These are phyloP conservation scores for Megaustenia siamemsis DNA, from an alignment of 2,888 invertebrate species.

Conservation along the genomic window DNA sequence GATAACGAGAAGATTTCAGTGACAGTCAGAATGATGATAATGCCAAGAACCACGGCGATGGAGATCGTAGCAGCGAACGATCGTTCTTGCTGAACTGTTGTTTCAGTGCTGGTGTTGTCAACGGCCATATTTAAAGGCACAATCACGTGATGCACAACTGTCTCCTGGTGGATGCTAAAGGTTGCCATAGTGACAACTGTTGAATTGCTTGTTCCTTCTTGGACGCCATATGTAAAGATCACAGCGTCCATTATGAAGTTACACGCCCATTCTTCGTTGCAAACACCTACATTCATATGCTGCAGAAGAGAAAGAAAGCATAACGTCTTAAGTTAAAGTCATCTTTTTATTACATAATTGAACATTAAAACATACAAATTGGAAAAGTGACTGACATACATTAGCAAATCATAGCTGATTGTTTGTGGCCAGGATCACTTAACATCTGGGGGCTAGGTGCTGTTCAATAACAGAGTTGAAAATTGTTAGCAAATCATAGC, in stretches of 20 bases:
- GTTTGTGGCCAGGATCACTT: too few relatives aligned
- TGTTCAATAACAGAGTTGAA: too few relatives aligned
- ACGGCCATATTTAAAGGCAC: not conserved
- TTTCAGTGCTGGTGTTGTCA: not conserved
- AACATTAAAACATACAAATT: not conserved
- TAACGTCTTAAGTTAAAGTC: too few relatives aligned
- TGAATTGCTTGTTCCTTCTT: not conserved
- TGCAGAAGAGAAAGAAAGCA: too few relatives aligned
- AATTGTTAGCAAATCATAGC: too few relatives aligned
- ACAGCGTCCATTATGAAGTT: not conserved
- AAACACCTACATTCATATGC: not conserved
- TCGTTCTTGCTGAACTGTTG: not conserved
- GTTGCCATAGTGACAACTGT: not conserved
- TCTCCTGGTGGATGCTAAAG: not conserved
- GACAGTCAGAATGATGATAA: constrained; percentile 81
- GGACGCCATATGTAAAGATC: not conserved
- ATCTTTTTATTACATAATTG: not conserved
- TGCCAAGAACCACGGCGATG: constrained; percentile 72
- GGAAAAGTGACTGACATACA: not conserved
- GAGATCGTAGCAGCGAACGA: constrained; percentile 21
- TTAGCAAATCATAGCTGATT: too few relatives aligned
- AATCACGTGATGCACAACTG: not conserved
- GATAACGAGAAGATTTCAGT: constrained; percentile 82
- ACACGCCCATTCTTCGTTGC: not conserved
- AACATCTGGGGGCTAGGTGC: too few relatives aligned